Conservation (phyloP, 2,113 vertebrate species). For the Vombatus ursinus region DNA sequence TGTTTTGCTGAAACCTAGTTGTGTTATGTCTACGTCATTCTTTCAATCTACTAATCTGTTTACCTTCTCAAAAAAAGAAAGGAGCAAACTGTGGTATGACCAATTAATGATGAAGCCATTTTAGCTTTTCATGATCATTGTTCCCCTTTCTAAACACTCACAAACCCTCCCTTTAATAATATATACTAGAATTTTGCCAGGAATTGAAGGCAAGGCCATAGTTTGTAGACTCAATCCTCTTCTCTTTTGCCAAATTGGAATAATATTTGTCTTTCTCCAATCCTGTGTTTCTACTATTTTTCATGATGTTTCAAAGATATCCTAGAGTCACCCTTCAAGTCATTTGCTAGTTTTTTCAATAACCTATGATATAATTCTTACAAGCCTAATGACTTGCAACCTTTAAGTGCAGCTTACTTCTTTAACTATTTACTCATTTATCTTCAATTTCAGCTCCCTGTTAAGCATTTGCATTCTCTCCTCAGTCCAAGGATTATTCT, state of each 20-base stretch:
- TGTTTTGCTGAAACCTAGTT: not conserved
- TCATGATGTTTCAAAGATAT: not conserved
- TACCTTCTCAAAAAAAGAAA: not conserved
- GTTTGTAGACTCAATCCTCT: not conserved
- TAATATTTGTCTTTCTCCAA: not conserved
- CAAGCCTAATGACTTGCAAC: not conserved
- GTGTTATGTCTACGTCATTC: not conserved
- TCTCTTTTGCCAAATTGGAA: not conserved
- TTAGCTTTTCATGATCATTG: not conserved
- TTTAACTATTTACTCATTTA: not conserved
- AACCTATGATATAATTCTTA: not conserved
- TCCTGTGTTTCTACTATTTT: not conserved
- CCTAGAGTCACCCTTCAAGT: not conserved
- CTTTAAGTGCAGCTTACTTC: not conserved
- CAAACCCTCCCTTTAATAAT: not conserved
- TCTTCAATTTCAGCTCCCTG: not conserved
- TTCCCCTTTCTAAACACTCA: not conserved
- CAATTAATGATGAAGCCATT: not conserved
- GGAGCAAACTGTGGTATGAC: not conserved
- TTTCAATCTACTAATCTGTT: not conserved
- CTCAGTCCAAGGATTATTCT: not conserved
- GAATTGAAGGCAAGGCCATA: not conserved
- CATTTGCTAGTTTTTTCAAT: not conserved
- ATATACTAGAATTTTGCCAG: not conserved
- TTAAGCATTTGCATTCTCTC: not conserved